These are phyloP conservation scores for Rhagophthalmus giganteus DNA, from an alignment of 2,888 invertebrate genomes.

Conservation along the genomic window DNA sequence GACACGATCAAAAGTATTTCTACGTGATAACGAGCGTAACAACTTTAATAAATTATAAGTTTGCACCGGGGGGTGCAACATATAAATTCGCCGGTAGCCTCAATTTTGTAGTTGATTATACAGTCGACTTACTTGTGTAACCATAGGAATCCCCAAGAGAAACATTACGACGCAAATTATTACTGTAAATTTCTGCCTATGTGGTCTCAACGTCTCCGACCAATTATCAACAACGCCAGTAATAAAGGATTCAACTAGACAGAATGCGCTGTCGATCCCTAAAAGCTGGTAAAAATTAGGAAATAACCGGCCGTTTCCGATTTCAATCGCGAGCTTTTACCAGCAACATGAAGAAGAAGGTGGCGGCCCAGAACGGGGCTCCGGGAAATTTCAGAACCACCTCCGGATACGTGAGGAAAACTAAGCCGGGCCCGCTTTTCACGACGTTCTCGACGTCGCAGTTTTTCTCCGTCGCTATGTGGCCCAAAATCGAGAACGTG, in stretches of 20 bases:
- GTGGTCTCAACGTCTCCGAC: conserved; percentile 60
- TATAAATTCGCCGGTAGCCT: neutral
- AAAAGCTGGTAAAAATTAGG: conserved; percentile 59
- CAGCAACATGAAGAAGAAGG: conserved; percentile 74
- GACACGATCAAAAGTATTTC: no score
- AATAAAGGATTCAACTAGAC: conserved; percentile 66
- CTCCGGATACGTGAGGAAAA: conserved; percentile 75
- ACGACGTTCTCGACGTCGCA: conserved; percentile 59
- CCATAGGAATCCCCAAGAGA: conserved; percentile 83
- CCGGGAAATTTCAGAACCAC: conserved; percentile 73
- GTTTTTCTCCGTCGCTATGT: conserved; percentile 63
- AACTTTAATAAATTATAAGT: no score
- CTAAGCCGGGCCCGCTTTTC: conserved; percentile 70
- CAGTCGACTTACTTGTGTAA: conserved; percentile 69
- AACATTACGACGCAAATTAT: conserved; percentile 79
- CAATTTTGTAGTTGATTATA: neutral
- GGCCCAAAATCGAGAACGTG: conserved; percentile 75
- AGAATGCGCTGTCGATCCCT: conserved; percentile 76
- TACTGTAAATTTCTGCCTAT: conserved; percentile 68
- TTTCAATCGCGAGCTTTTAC: no score
- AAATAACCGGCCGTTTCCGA: neutral
- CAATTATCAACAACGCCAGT: conserved; percentile 64
- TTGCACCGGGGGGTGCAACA: no score
- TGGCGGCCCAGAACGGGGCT: conserved; percentile 70
- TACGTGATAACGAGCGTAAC: no score